These are phyloP conservation scores for Diplolepis rosae DNA, from an alignment of 2,888 invertebrate species.

Conservation along the genomic window DNA sequence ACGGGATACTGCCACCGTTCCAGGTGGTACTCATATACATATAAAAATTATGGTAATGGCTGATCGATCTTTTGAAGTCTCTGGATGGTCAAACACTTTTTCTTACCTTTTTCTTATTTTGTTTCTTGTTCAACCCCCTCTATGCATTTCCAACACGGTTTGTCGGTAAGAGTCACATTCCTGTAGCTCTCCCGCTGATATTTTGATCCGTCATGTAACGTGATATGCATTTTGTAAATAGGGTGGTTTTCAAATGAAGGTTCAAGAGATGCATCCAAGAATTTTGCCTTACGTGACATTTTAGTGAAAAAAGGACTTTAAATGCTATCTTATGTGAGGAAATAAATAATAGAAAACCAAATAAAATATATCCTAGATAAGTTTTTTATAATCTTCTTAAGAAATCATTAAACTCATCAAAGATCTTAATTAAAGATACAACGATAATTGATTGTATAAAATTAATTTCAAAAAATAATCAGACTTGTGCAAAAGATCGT, in stretches of 20 bases:
- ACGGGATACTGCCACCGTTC: conserved; percentile 56
- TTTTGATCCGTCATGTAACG: conserved; percentile 59
- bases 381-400: conserved; percentile 1
- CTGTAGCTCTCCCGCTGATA: conserved; percentile 48
- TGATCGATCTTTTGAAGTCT: conserved; percentile 57
- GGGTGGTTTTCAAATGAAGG: neutral
- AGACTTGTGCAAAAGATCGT: conserved; percentile 4
- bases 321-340: neutral
- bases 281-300: neutral
- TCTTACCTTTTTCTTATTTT: conserved; percentile 16
- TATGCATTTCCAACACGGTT: conserved; percentile 31
- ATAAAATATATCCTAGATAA: neutral
- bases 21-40: conserved; percentile 67
- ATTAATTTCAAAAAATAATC: neutral
- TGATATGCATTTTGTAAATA: conserved; percentile 42
- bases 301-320: neutral
- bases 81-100: conserved; percentile 23
- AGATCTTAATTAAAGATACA: conserved; percentile 8
- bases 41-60: conserved; percentile 69
- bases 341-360: neutral
- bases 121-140: conserved; percentile 2
- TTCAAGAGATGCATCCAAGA: neutral
- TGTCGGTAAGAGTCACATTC: conserved; percentile 35
- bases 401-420: neutral
- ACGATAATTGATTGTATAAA: neutral